Evolutionary conservation across 2,113 vertebrate genomes (phyloP).

Genomic region (Atractosteus spatula): DNA sequence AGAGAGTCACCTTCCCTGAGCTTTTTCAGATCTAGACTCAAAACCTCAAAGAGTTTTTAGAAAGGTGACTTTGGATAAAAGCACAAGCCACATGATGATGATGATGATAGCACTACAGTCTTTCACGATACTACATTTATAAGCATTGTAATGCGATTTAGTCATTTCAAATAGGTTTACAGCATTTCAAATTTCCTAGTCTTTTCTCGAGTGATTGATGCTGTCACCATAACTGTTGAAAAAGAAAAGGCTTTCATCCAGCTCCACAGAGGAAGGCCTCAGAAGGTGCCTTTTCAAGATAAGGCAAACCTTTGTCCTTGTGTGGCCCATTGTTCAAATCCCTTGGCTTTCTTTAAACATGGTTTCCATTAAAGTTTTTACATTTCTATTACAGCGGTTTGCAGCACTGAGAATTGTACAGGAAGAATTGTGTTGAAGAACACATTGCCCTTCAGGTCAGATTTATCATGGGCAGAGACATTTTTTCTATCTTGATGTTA

Average conservation of each 20-base stretch:
- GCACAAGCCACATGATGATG: no score
- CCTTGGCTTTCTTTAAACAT: constrained; percentile 36
- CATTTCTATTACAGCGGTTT: background rate
- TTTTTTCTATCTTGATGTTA: no score
- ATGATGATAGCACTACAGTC: no score
- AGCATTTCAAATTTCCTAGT: no score
- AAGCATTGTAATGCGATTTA: no score
- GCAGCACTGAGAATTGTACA: background rate
- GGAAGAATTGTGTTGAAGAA: background rate
- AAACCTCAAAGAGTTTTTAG: no score
- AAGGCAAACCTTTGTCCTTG: constrained; percentile 55
- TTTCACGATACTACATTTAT: no score
- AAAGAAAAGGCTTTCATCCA: constrained; percentile 18
- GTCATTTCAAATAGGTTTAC: no score
- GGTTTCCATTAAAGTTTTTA: constrained; percentile 28
- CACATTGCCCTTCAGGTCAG: background rate
- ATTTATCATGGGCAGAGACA: background rate
- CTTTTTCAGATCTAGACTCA: no score
- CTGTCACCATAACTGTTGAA: constrained; percentile 23
- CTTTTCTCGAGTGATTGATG: background rate
- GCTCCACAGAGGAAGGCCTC: constrained; percentile 52
- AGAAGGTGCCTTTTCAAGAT: constrained; percentile 56
- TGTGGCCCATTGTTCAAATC: constrained; percentile 49
- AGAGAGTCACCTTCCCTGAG: no score
- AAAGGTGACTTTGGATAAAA: no score